A percentile compares a stretch with the other conserved stretches of the same genome.
Conservation (phyloP, 2,888 invertebrate species). For the Xylophagus ater region DNA sequence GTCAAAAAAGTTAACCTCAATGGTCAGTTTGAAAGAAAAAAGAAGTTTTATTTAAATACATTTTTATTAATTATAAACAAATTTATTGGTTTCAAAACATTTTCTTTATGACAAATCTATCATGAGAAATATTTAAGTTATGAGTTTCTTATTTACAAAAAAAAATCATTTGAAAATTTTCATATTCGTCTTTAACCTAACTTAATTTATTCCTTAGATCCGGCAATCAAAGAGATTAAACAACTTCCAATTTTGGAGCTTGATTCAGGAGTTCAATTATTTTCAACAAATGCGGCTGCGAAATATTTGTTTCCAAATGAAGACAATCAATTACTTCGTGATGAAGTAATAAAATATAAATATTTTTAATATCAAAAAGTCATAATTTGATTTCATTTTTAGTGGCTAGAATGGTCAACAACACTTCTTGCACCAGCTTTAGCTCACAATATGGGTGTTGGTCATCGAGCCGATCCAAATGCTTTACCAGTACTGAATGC, state of each 20-base stretch:
- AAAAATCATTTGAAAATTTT: no score
- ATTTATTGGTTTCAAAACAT: background rate
- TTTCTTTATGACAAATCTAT: background rate
- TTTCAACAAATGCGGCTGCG: constrained; percentile 60
- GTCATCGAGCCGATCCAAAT: constrained; percentile 44
- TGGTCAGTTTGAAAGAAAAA: constrained; percentile 41
- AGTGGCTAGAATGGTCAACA: constrained; percentile 60
- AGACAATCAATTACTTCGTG: constrained; percentile 29
- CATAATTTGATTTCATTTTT: constrained; percentile 10
- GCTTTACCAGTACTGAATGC: constrained; percentile 46
- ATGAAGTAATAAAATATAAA: constrained; percentile 32
- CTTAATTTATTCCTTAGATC: constrained; percentile 32
- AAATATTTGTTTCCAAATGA: constrained; percentile 50
- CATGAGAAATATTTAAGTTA: background rate
- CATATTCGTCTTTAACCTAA: no score
- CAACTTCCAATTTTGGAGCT: constrained; percentile 56
- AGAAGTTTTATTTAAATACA: constrained; percentile 7
- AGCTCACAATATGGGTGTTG: constrained; percentile 41
- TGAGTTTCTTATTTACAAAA: no score
- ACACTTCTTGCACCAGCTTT: constrained; percentile 48
- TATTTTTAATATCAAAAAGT: constrained; percentile 2
- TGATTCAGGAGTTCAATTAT: constrained; percentile 49
- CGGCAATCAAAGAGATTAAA: constrained; percentile 43
- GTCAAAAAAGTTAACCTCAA: constrained; percentile 48
- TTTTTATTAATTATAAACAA: constrained; percentile 7